These are phyloP conservation scores for Umimayanthus kanabou DNA, from an alignment of 92 coral and sea anemone genomes.

Conservation along the genomic window DNA sequence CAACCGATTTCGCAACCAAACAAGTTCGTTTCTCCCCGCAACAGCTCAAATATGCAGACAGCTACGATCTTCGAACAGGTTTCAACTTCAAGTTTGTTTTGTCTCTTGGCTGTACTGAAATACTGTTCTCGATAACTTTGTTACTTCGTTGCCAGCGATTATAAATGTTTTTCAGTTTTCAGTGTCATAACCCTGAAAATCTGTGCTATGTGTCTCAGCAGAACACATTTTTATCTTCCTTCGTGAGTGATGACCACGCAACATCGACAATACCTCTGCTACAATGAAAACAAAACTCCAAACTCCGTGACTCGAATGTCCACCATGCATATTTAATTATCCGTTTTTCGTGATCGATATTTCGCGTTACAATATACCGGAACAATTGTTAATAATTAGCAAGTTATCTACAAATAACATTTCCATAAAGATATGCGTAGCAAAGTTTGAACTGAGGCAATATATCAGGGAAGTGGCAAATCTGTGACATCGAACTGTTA, in stretches of 20 bases:
- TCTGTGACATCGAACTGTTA: too few species aligned
- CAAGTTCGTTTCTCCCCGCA: neutral
- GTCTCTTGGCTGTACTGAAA: neutral
- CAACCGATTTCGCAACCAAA: neutral
- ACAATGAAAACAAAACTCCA: constrained; percentile 1
- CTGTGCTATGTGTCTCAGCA: neutral
- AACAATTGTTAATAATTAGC: neutral
- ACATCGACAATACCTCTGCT: neutral
- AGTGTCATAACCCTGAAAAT: neutral
- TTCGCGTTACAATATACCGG: constrained; percentile 21
- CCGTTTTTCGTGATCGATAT: neutral
- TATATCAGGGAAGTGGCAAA: too few species aligned
- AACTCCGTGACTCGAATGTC: constrained; percentile 3
- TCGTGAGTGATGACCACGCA: neutral
- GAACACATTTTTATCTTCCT: neutral
- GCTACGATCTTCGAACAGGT: neutral
- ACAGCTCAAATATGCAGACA: constrained; percentile 14
- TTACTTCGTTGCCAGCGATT: neutral
- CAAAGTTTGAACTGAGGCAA: too few species aligned
- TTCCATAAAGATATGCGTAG: neutral
- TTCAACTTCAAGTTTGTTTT: neutral
- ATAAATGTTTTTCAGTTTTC: constrained; percentile 8
- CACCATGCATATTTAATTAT: constrained; percentile 15
- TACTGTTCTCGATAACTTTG: neutral
- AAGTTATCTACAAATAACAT: neutral